phyloP scores from a whole-genome alignment of 2,888 invertebrate genomes.

The Orthosia gothica region DNA sequence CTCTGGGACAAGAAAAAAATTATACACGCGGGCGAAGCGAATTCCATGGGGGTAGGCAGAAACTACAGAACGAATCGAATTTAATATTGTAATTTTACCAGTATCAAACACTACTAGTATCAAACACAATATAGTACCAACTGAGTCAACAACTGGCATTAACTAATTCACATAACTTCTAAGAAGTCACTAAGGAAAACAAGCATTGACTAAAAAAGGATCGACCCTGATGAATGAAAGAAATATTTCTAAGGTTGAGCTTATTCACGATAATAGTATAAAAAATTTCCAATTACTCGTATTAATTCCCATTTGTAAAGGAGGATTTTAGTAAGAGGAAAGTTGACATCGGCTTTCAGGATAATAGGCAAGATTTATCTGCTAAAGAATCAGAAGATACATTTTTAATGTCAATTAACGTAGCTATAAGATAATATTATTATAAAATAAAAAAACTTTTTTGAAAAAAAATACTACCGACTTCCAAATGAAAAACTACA shows the following conservation, averaged over 20 bases:
- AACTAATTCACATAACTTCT: constrained; percentile 47
- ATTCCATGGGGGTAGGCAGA: too few relatives aligned
- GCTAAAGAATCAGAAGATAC: not conserved
- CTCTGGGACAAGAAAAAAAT: too few relatives aligned
- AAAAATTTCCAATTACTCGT: constrained; percentile 38
- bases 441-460: too few relatives aligned
- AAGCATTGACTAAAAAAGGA: constrained; percentile 25
- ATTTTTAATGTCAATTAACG: not conserved
- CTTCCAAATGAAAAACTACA: too few relatives aligned
- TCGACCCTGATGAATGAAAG: constrained; percentile 27
- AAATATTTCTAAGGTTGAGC: constrained; percentile 26
- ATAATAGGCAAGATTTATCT: not conserved
- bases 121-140: not conserved
- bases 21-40: too few relatives aligned
- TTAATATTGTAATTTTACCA: constrained; percentile 4
- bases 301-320: constrained; percentile 13
- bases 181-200: constrained; percentile 59
- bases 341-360: not conserved
- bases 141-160: constrained; percentile 42
- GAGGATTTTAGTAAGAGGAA: constrained; percentile 5
- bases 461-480: too few relatives aligned
- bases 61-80: too few relatives aligned
- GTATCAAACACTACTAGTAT: constrained; percentile 22
- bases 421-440: too few relatives aligned
- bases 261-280: constrained; percentile 11